Evolutionary conservation across 1,140 invertebrate genomes (phyloP).

Genomic region (Euwallacea similis): DNA sequence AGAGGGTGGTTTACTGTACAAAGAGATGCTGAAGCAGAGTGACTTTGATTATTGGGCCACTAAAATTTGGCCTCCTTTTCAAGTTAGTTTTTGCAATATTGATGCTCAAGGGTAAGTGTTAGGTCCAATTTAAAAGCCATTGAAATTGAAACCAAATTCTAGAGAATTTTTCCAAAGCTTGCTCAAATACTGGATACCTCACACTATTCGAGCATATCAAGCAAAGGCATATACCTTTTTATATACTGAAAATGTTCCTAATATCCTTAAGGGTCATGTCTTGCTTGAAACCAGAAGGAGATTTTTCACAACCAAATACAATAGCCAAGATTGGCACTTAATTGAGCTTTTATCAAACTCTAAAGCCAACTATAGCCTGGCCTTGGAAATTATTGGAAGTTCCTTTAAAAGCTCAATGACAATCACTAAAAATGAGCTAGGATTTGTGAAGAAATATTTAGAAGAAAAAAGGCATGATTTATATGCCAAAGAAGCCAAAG

Average conservation of each 20-base stretch:
- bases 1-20: constrained; percentile 40
- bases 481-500: not conserved
- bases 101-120: constrained; percentile 42
- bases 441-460: not conserved
- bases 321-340: not conserved
- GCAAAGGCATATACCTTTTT: constrained; percentile 33
- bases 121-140: constrained; percentile 16
- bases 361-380: not conserved
- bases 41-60: constrained; percentile 35
- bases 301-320: constrained; percentile 6
- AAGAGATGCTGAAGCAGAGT: constrained; percentile 17
- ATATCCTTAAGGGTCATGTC: constrained; percentile 27
- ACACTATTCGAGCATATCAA: constrained; percentile 32
- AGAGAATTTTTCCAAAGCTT: constrained; percentile 43
- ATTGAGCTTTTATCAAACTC: too few species aligned
- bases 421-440: not conserved
- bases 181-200: constrained; percentile 42
- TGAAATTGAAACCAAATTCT: constrained; percentile 18
- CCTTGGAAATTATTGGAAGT: constrained; percentile 25
- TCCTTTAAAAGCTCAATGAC: constrained; percentile 12
- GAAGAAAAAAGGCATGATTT: not conserved
- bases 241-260: constrained; percentile 9
- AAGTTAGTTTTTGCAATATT: constrained; percentile 24
- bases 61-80: constrained; percentile 38
- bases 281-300: constrained; percentile 36